Conservation (phyloP, 1,140 invertebrate species). For the Drosophila nannoptera region DNA sequence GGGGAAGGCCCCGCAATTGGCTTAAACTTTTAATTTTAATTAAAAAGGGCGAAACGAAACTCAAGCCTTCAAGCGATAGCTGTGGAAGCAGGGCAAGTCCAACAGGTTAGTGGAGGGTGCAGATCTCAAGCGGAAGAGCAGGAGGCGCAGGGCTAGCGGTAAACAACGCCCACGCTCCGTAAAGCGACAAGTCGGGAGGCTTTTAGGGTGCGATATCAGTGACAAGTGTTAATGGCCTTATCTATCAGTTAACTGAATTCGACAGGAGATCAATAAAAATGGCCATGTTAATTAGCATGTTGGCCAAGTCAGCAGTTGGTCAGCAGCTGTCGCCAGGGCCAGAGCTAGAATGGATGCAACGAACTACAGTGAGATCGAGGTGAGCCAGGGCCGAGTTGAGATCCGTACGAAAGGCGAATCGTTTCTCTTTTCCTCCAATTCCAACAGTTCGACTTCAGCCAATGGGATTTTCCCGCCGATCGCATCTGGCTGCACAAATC, state of each 20-base stretch:
- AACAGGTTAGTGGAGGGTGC: too few relatives aligned
- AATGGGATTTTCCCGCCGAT: constrained; percentile 70
- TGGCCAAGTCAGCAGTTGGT: constrained; percentile 35
- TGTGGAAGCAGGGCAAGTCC: not conserved
- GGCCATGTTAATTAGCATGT: constrained; percentile 55
- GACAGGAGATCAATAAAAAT: constrained; percentile 33
- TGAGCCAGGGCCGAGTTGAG: constrained; percentile 6
- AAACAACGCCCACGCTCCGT: constrained; percentile 18
- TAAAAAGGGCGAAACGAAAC: constrained; percentile 21
- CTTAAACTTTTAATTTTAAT: constrained; percentile 26
- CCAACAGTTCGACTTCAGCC: constrained; percentile 67
- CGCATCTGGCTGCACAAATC: constrained; percentile 83
- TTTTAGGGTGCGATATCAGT: constrained; percentile 62
- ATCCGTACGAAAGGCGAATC: not conserved
- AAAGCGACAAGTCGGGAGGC: constrained; percentile 36
- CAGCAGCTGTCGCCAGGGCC: constrained; percentile 5
- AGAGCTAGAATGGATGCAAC: constrained; percentile 39
- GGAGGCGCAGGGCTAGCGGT: not conserved
- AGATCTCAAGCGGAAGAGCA: too few relatives aligned
- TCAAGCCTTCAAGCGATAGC: constrained; percentile 1
- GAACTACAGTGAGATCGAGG: constrained; percentile 26
- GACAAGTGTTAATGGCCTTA: constrained; percentile 66
- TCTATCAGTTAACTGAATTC: constrained; percentile 66
- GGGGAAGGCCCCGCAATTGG: constrained; percentile 6
- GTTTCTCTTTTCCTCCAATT: too few relatives aligned